phyloP scores from a whole-genome alignment of 2,888 invertebrate genomes.

The Melinaea marsaeus region DNA sequence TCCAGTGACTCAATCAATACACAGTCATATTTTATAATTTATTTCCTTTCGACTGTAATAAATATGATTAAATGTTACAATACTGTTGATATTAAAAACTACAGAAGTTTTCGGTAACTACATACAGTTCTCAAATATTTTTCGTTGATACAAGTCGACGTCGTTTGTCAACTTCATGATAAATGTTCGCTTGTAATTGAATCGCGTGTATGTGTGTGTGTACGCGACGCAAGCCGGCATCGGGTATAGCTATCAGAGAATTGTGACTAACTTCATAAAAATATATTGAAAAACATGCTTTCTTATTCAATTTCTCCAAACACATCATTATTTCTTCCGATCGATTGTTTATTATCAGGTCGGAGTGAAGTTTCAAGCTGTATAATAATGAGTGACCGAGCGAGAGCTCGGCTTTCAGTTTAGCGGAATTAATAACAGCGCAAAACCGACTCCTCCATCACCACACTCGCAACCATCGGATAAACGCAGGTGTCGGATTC shows the following conservation, averaged over 20 bases:
- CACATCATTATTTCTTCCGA: not conserved
- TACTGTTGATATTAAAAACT: constrained; percentile 31
- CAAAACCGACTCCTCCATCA: constrained; percentile 41
- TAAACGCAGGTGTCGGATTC: constrained; percentile 31
- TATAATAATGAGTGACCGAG: constrained; percentile 37
- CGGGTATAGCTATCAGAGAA: constrained; percentile 24
- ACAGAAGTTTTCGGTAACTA: constrained; percentile 22
- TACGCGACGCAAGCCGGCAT: constrained; percentile 31
- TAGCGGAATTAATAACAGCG: constrained; percentile 61
- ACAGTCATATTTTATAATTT: not conserved
- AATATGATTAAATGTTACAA: constrained; percentile 17
- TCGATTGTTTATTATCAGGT: not conserved
- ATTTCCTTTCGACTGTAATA: not conserved
- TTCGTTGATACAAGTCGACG: constrained; percentile 44
- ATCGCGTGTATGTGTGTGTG: constrained; percentile 33
- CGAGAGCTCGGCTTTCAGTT: constrained; percentile 59
- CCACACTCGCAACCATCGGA: constrained; percentile 33
- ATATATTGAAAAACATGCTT: not conserved
- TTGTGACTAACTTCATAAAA: not conserved
- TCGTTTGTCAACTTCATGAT: constrained; percentile 46
- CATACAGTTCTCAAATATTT: constrained; percentile 43
- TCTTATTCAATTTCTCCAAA: not conserved
- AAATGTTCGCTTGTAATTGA: constrained; percentile 45
- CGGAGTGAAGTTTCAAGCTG: constrained; percentile 33
- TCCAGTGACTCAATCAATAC: not conserved